These are phyloP conservation scores for Agriopis leucophaearia DNA, from an alignment of 2,888 invertebrate genomes.

Conservation along the genomic window DNA sequence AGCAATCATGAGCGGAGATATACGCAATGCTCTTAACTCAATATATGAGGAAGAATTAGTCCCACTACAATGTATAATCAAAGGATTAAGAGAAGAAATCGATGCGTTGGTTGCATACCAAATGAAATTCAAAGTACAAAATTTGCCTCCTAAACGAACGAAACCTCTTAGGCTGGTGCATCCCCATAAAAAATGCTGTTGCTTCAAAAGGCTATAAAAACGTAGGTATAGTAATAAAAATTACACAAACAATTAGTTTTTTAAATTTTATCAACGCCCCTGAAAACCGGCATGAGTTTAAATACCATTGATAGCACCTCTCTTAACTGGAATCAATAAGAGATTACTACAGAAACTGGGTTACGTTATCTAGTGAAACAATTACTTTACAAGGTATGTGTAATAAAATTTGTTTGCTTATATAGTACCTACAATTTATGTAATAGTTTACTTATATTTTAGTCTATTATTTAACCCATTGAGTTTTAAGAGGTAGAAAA, in stretches of 20 bases:
- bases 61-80: constrained; percentile 67
- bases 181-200: constrained; percentile 54
- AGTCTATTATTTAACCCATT: no score
- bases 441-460: not conserved
- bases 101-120: constrained; percentile 61
- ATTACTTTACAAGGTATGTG: not conserved
- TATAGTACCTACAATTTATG: not conserved
- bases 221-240: not conserved
- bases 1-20: constrained; percentile 23
- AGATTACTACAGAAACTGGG: constrained; percentile 11
- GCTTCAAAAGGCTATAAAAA: constrained; percentile 46
- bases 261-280: not conserved
- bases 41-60: constrained; percentile 68
- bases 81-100: constrained; percentile 63
- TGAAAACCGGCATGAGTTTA: not conserved
- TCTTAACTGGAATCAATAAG: not conserved
- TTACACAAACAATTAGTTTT: not conserved
- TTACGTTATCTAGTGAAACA: constrained; percentile 6
- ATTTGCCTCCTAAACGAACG: constrained; percentile 30
- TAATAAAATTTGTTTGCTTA: not conserved
- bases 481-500: no score
- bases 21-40: constrained; percentile 46
- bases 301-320: not conserved
- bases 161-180: constrained; percentile 18
- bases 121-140: constrained; percentile 53